Percentiles rank a stretch among this genome's conserved stretches.
Evolutionary conservation across 2,888 invertebrate genomes (phyloP).

Genomic region (Steromphala cineraria): DNA sequence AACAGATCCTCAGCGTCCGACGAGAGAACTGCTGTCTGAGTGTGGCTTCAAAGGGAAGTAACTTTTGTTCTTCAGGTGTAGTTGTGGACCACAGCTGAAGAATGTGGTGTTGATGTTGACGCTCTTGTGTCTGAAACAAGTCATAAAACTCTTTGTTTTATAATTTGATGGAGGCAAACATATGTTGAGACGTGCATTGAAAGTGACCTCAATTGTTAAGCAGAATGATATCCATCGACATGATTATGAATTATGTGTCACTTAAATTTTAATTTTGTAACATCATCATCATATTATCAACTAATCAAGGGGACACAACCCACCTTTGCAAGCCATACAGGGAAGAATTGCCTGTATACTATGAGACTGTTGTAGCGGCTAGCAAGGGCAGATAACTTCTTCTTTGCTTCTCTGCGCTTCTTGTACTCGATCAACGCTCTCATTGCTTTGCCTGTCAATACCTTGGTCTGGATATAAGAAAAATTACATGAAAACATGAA

Average conservation of each 20-base stretch:
- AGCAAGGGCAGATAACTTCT: slow-evolving; percentile 44
- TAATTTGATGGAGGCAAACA: too few relatives aligned
- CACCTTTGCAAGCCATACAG: slow-evolving; percentile 60
- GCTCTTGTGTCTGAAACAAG: slow-evolving; percentile 48
- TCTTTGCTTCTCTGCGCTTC: slow-evolving; percentile 48
- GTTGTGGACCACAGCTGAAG: slow-evolving; percentile 60
- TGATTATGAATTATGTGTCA: too few relatives aligned
- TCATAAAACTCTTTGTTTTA: background rate
- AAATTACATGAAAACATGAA: too few relatives aligned
- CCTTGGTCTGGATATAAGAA: slow-evolving; percentile 44
- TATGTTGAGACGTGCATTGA: too few relatives aligned
- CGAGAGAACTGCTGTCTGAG: slow-evolving; percentile 46
- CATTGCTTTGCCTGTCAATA: slow-evolving; percentile 47
- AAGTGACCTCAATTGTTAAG: too few relatives aligned
- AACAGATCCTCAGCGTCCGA: slow-evolving; percentile 46
- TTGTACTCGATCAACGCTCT: slow-evolving; percentile 47
- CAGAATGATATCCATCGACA: too few relatives aligned
- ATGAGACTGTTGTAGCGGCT: slow-evolving; percentile 44
- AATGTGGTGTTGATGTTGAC: slow-evolving; percentile 51
- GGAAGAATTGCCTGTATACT: slow-evolving; percentile 53
- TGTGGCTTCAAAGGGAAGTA: slow-evolving; percentile 53
- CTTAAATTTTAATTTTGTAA: background rate
- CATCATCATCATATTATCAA: background rate
- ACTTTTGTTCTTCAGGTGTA: slow-evolving; percentile 53
- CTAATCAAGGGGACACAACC: background rate